Base-by-base conservation (phyloP, 2,113 vertebrate species). In the Perca fluviatilis region DNA sequence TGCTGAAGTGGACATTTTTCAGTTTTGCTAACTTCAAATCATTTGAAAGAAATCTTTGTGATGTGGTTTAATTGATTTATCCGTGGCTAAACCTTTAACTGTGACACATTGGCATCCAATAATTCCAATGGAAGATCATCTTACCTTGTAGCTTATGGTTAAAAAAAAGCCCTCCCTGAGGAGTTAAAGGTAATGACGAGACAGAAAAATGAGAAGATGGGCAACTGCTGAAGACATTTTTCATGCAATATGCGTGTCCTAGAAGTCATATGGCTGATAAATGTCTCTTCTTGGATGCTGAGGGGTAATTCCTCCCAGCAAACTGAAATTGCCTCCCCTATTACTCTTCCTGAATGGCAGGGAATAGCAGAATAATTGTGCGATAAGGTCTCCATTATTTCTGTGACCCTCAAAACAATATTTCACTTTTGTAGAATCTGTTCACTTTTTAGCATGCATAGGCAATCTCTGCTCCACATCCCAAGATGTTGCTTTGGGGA, bases 261-360 rank as follows among this genome's bases (percentile, higher is more conserved):
- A 19, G 12, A 80, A 70, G 60, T 71, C 60, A 19, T 61, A 56
- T 68, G 65, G 46, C 21, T 85, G 79, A 88, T 77, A 43, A 85
- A 86, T 88, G 60, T 87, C 74, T 86, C 64, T 70, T 75, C 74
- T 46, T 49, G 78, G 78, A 74, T 84, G 79, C 71, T 54, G 50
- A 27, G 4, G 61, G 69, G 56, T 66, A 71, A 86, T 74, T 88
- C 73, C 76, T 81, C 58, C 33, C 49, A 68, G 50, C 71, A 74
- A 68, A 85, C 74, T 88, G 51, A 88, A 81, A 86, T 71, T 7
- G 77, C 56, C 66, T 76, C 43, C 43, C 62, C 54, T 40, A 77
- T 90, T 86, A 77, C 61, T 87, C 80, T 77, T 77, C 18, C 71
- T 69, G 74, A 79, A 73, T 71, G 53, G 36, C 79, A 70, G 23